These are phyloP conservation scores for Lacanobia oleracea DNA, from an alignment of 2,888 invertebrate genomes.

Conservation along the genomic window DNA sequence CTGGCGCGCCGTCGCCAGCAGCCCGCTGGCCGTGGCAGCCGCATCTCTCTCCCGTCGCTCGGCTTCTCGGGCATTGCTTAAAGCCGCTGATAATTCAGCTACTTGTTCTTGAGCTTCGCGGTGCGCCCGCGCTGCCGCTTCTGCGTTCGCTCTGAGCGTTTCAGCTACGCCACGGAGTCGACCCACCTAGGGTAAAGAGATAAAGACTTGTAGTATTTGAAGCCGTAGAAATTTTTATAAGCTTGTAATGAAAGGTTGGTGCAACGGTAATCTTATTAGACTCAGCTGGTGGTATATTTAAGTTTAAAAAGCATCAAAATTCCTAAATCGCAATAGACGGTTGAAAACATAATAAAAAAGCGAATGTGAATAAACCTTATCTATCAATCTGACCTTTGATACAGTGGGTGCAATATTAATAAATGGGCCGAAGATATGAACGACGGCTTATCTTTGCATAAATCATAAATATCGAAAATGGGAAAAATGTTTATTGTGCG, in stretches of 20 bases:
- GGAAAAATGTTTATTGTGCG: conserved; percentile 44
- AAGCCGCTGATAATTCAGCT: conserved; percentile 85
- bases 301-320: not conserved
- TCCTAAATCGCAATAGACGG: not conserved
- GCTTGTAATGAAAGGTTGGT: not conserved
- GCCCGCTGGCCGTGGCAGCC: conserved; percentile 88
- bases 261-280: not conserved
- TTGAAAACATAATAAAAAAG: conserved; percentile 6
- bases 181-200: conserved; percentile 78
- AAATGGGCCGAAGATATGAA: conserved; percentile 47
- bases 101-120: conserved; percentile 89
- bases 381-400: conserved; percentile 45
- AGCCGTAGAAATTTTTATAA: not conserved
- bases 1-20: conserved; percentile 92
- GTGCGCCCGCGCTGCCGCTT: conserved; percentile 89
- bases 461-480: conserved; percentile 51
- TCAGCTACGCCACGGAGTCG: conserved; percentile 89
- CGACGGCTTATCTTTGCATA: conserved; percentile 48
- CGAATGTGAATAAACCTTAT: conserved; percentile 32
- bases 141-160: conserved; percentile 91
- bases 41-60: conserved; percentile 89
- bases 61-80: conserved; percentile 86
- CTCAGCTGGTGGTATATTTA: not conserved
- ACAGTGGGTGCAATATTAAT: conserved; percentile 48
- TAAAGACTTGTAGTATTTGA: conserved; percentile 1